Evolutionary conservation across 2,113 vertebrate species (phyloP).

Genomic region (Tinamus guttatus): DNA sequence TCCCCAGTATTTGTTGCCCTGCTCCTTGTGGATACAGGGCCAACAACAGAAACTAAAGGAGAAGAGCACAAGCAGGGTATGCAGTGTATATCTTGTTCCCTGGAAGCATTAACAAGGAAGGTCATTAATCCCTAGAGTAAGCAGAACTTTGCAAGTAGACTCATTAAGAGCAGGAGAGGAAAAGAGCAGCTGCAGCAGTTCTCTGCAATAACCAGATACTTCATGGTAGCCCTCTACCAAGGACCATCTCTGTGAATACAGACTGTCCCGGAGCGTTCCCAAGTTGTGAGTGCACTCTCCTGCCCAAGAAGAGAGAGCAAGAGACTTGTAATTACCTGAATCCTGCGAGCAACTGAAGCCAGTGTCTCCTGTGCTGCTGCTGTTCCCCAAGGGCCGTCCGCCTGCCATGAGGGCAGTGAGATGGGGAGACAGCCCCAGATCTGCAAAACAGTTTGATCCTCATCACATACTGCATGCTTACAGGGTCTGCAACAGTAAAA

Average conservation of each 20-base stretch:
- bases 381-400: conserved; percentile 86
- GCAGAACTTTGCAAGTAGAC: neutral
- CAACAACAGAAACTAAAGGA: neutral
- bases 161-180: neutral
- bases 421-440: conserved; percentile 96
- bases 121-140: neutral
- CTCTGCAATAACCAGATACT: neutral
- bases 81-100: neutral
- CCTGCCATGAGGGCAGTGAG: conserved; percentile 93
- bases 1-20: neutral
- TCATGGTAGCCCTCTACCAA: neutral
- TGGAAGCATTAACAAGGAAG: neutral
- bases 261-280: neutral
- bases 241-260: neutral
- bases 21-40: neutral
- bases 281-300: neutral
- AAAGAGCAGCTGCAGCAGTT: neutral
- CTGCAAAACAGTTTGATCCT: conserved; percentile 75
- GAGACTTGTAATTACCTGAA: conserved; percentile 83
- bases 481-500: neutral
- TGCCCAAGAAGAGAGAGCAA: neutral
- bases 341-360: conserved; percentile 98
- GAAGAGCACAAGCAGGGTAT: neutral
- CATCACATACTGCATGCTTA: neutral
- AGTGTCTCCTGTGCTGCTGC: conserved; percentile 96